Percentiles rank a stretch among this genome's conserved stretches.
Evolutionary conservation across 2,888 invertebrate genomes (phyloP).

Genomic region (Drosophila kokeensis): DNA sequence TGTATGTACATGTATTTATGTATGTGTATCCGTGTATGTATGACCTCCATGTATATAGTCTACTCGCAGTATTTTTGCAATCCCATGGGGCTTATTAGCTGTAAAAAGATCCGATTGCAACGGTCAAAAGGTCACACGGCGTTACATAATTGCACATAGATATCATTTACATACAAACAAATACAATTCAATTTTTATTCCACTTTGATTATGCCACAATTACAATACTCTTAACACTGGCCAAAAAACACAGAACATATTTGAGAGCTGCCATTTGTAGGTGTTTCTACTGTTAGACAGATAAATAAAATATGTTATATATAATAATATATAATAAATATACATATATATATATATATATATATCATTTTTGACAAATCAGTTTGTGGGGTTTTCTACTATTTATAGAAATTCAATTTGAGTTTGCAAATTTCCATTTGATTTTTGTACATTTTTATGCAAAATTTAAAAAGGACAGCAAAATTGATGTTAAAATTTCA

Average conservation of each 20-base stretch:
- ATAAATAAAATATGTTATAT: background rate
- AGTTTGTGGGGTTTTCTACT: background rate
- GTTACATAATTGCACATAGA: background rate
- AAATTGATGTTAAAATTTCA: rapidly evolving
- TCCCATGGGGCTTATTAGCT: conserved; percentile 42
- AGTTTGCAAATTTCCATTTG: background rate
- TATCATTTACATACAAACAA: background rate
- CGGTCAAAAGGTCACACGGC: conserved; percentile 28
- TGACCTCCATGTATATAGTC: background rate
- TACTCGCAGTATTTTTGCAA: conserved; percentile 21
- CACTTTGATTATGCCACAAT: background rate
- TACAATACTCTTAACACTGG: background rate
- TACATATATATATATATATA: no score
- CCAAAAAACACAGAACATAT: background rate
- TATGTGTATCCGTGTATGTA: background rate
- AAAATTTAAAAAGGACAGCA: background rate
- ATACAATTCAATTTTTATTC: background rate
- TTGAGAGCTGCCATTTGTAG: background rate
- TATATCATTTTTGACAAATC: background rate
- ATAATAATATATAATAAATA: no score
- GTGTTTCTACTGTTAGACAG: background rate
- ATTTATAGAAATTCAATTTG: background rate
- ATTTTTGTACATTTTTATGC: background rate
- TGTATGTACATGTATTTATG: background rate
- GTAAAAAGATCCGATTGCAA: conserved; percentile 19